Conservation (phyloP, 1,140 invertebrate genomes). For the Papilio polytes region DNA sequence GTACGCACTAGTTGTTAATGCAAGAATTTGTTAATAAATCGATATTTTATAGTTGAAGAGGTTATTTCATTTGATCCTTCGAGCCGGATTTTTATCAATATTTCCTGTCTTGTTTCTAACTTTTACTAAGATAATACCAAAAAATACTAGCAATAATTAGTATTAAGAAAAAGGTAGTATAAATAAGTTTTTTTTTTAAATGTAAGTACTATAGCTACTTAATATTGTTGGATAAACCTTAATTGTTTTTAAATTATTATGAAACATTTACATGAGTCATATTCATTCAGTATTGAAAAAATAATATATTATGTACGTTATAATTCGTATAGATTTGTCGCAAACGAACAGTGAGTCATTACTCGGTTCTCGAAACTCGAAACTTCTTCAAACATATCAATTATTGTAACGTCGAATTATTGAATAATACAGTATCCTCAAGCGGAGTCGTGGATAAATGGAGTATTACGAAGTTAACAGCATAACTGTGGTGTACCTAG, state of each 20-base stretch:
- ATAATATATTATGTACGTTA: not conserved
- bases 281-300: not conserved
- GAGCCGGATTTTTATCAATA: conserved; percentile 31
- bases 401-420: conserved; percentile 58
- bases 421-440: conserved; percentile 64
- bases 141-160: not conserved
- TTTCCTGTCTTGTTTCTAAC: not conserved
- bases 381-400: conserved; percentile 66
- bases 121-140: not conserved
- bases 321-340: conserved; percentile 30
- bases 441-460: conserved; percentile 62
- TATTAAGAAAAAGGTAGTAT: not conserved
- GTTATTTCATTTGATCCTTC: conserved; percentile 51
- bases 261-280: not conserved
- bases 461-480: conserved; percentile 65
- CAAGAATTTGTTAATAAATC: conserved; percentile 59
- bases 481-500: conserved; percentile 53
- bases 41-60: conserved; percentile 44
- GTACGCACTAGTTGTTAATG: conserved; percentile 59
- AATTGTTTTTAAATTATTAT: not conserved
- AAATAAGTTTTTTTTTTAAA: not conserved
- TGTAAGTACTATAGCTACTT: not conserved
- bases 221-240: not conserved
- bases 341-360: conserved; percentile 46
- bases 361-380: conserved; percentile 52